Evolutionary conservation across 2,797 vertebrate species (phyloP), one percentile per base, ranked within the genome.

Genomic region (Bovichtus diacanthus): DNA sequence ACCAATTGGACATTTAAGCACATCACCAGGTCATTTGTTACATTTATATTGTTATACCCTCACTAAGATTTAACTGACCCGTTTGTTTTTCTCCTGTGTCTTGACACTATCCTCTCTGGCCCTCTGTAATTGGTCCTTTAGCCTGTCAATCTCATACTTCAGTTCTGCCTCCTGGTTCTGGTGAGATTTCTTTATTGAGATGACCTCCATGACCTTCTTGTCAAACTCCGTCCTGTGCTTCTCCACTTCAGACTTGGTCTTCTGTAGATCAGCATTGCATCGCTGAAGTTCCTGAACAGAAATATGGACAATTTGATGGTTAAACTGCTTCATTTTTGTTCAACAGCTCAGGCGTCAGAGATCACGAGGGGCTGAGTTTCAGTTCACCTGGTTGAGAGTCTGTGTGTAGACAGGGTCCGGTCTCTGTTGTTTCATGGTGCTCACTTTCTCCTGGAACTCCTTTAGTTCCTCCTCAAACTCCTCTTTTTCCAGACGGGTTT

Each of bases 401-500:
- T 96, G 93, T 7, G 92, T 81, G 70, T 95, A 95, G 4, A 70
- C 81, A 0, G 89, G 63, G 2, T 96, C 95, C 2, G 80, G 92
- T 0, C 92, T 82, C 55, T 97, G 95, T 47, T 93, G 93, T 71
- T 96, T 96, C 79, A 96, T 78, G 0, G 84, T 70, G 3, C 66
- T 80, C 25, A 96, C 76, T 76, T 86, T 95, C 1, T 96, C 96
- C 27, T 93, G 90, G 29, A 96, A 90, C 81, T 98, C 97, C 69
- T 94, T 95, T 49, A 98, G 80, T 71, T 98, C 97, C 47, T 99
- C 98, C 78, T 99, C 98, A 34, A 93, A 93, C 78, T 99, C 98
- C 15, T 99, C 98, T 81, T 97, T 97, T 87, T 99, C 98, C 91
- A 97, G 86, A 66, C 96, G 96, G 51, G 94, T 80, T 92, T 98